Evolutionary conservation across 1,140 invertebrate species (phyloP).

Genomic region (Thaumatotibia leucotreta): DNA sequence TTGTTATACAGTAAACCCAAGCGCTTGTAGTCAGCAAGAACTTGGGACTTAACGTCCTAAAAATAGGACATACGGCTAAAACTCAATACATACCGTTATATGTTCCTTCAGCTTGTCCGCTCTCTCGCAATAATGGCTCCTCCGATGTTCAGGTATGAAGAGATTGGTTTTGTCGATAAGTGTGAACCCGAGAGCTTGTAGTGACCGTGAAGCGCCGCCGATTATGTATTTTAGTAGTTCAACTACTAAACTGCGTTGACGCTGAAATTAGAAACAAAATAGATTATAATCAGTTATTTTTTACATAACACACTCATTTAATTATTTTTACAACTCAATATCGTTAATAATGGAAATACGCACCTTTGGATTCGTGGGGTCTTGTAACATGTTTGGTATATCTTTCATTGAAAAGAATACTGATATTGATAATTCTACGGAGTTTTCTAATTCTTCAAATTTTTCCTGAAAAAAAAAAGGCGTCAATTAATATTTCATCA

Average conservation of each 20-base stretch:
- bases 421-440: slow-evolving; percentile 72
- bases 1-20: too few species aligned
- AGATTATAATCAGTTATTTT: not conserved
- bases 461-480: slow-evolving; percentile 52
- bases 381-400: slow-evolving; percentile 71
- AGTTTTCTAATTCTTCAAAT: slow-evolving; percentile 68
- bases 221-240: slow-evolving; percentile 67
- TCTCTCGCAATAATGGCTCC: slow-evolving; percentile 41
- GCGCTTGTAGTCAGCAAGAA: too few species aligned
- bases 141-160: slow-evolving; percentile 52
- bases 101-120: slow-evolving; percentile 46
- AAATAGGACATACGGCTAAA: too few species aligned
- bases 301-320: too few species aligned
- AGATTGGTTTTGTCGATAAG: slow-evolving; percentile 51
- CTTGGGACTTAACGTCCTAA: too few species aligned
- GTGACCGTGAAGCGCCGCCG: slow-evolving; percentile 62
- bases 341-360: slow-evolving; percentile 23
- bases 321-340: too few species aligned
- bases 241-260: slow-evolving; percentile 47
- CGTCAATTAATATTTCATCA: too few species aligned
- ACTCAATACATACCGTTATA: slow-evolving; percentile 58
- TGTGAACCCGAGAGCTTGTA: slow-evolving; percentile 55
- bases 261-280: slow-evolving; percentile 48
- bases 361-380: slow-evolving; percentile 75
- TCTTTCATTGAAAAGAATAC: slow-evolving; percentile 74